A percentile compares a stretch with the other conserved stretches of the same genome.
These are phyloP conservation scores for Erebia aethiops DNA, from an alignment of 2,888 invertebrate genomes.

Conservation along the genomic window DNA sequence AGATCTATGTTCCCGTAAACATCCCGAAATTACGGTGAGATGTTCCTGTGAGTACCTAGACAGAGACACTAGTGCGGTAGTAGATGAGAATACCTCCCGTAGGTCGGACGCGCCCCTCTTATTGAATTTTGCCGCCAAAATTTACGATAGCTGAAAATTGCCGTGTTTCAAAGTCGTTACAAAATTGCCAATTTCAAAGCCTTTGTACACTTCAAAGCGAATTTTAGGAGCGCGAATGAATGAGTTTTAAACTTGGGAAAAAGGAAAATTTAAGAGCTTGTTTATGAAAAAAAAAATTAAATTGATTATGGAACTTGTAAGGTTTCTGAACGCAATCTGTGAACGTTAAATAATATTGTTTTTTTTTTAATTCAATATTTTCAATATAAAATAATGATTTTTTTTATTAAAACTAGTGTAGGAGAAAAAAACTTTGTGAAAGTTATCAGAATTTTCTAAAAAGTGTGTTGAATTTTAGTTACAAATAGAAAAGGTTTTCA, in stretches of 20 bases:
- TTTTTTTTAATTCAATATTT: no score
- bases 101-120: conserved; percentile 44
- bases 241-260: neutral
- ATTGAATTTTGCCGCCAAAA: conserved; percentile 56
- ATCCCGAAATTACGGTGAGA: conserved; percentile 20
- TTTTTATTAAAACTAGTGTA: no score
- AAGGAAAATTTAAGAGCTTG: no score
- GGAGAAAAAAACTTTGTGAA: no score
- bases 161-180: neutral
- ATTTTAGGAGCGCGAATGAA: neutral
- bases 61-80: conserved; percentile 27
- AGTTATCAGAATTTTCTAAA: neutral
- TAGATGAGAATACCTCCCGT: conserved; percentile 32
- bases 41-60: conserved; percentile 15
- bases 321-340: no score
- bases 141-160: conserved; percentile 34
- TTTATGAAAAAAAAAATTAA: neutral
- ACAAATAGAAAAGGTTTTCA: no score
- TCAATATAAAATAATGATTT: no score
- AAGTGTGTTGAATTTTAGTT: neutral
- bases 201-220: neutral
- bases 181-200: neutral
- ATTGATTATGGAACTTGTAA: neutral
- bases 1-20: conserved; percentile 24
- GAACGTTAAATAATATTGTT: no score